Evolutionary conservation across 2,797 vertebrate species (phyloP), one percentile per base, ranked within the genome.

Genomic region (Anguilla pacifica): DNA sequence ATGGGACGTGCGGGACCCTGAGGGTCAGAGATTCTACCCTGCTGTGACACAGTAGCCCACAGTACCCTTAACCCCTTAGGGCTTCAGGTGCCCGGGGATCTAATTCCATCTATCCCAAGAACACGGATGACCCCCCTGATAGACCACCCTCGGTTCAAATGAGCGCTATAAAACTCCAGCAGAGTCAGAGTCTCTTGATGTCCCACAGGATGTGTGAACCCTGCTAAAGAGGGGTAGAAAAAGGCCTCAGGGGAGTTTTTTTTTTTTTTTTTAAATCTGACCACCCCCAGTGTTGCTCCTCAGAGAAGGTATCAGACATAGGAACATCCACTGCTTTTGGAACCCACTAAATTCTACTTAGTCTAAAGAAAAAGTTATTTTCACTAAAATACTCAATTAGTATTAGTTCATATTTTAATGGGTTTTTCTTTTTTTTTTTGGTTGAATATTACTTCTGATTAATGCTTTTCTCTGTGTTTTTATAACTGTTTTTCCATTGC

Each of bases 131-230:
- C 86, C 57, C 57, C 57, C 87, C 64, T 1, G 82, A 46, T 57
- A 9, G 51, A 84, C 64, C 87, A 67, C 87, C 64, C 83, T 43
- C 64, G 35, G 82, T 87, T 84, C 51, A 87, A 84, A 87, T 39
- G 87, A 74, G 87, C 22, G 46, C 82, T 28, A n/a, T 87, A 84
- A 87, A 84, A 83, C 64, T 84, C 87, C 81, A 84, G 82, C 86
- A 74, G 86, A 3, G 86, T 43, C 77, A 10, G 39, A 25, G 77
- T 81, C 77, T 81, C 77, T 46, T 22, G 77, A 46, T 81, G 77
- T 81, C 43, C 22, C 79, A 49, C 43, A 82, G 79, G 79, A 82
- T 51, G 79, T 51, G 79, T 51, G 51, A 87, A 57, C 81, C 82
- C 86, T 31, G 31, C 86, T 84, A 51, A 83, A 61, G 83, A n/a